A percentile compares a stretch with the other conserved stretches of the same genome.
Evolutionary conservation across 2,888 invertebrate genomes (phyloP).

Genomic region (Drymonia ruficornis): DNA sequence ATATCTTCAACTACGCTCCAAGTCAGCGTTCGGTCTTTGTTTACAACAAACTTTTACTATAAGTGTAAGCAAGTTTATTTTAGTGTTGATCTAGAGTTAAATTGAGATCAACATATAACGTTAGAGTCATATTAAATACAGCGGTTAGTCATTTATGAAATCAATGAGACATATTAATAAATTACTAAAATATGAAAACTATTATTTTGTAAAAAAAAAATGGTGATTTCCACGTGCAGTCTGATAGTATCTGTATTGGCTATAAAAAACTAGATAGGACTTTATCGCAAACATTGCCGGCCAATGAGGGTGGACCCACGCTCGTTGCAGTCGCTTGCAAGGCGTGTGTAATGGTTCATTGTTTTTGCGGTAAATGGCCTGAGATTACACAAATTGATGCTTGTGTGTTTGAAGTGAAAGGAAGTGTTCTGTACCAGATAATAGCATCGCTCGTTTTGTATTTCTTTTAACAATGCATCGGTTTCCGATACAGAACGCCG

Average conservation of each 20-base stretch:
- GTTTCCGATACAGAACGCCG: constrained; percentile 27
- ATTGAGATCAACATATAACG: constrained; percentile 12
- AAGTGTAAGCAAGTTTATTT: constrained; percentile 30
- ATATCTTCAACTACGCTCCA: constrained; percentile 54
- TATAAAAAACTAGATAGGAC: background rate
- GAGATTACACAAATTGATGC: constrained; percentile 71
- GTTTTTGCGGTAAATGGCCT: constrained; percentile 69
- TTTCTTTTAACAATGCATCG: constrained; percentile 56
- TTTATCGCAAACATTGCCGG: background rate
- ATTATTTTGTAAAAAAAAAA: too few species aligned
- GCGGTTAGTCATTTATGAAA: constrained; percentile 19
- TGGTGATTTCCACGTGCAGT: background rate
- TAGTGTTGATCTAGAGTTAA: constrained; percentile 14
- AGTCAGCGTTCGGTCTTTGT: constrained; percentile 38
- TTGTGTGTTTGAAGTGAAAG: constrained; percentile 70
- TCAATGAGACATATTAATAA: constrained; percentile 33
- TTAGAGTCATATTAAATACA: too few species aligned
- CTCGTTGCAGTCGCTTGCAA: constrained; percentile 27
- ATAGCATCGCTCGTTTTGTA: constrained; percentile 58
- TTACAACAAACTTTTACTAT: constrained; percentile 32
- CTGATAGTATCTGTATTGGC: background rate
- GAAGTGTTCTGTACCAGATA: constrained; percentile 63
- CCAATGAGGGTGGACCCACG: background rate
- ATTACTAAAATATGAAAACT: background rate
- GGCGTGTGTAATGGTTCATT: constrained; percentile 69